Base-by-base conservation (phyloP, 1,140 invertebrate genomes). In the Asobara japonica region DNA sequence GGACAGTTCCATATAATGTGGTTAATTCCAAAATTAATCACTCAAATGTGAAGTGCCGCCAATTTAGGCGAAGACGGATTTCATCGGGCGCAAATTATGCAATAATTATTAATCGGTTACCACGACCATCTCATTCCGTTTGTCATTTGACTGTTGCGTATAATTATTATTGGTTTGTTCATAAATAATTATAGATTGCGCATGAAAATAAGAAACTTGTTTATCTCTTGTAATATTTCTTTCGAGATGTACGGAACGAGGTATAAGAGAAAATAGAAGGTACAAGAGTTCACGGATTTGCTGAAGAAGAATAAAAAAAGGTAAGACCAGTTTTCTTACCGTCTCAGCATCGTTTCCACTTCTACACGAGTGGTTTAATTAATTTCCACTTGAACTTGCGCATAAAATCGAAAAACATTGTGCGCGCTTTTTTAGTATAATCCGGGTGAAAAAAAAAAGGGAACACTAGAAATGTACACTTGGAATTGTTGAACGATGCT, bases 281-380 rank as follows among this genome's bases (percentile, higher is more conserved):
- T 22, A 48, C 16, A 67, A 41, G 38, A 67, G 22, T 22, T 67
- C 16, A 67, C 31, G 51, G 51, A 56, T 56, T 22, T 56, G 20
- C 5, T 25, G 51, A 18, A 56, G 22, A 56, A 56, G 25, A 45
- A 16, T 10, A 56, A 51, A 56, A 56, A 56, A 56, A 56, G 11
- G 20, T 60, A 56, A 69, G 56, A 68, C 48, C 41, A 51, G 36
- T 45, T 56, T 69, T 60, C 31, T 27, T 30, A 69, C 68, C 68
- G 31, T 41, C 56, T 69, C 33, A 61, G 68, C 68, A 61, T 69
- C 31, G 56, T 60, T 38, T 60, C 68, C 48, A 29, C 60, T 61
- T 69, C 27, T 61, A 45, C 67, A 60, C 31, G 29, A 60, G 27
- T 69, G 36, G 29, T 18, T 8, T 18, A 51, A 38, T 36, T 69